Evolutionary conservation across 1,140 invertebrate genomes (phyloP).

Genomic region (Pseudomyrmex pallidus): DNA sequence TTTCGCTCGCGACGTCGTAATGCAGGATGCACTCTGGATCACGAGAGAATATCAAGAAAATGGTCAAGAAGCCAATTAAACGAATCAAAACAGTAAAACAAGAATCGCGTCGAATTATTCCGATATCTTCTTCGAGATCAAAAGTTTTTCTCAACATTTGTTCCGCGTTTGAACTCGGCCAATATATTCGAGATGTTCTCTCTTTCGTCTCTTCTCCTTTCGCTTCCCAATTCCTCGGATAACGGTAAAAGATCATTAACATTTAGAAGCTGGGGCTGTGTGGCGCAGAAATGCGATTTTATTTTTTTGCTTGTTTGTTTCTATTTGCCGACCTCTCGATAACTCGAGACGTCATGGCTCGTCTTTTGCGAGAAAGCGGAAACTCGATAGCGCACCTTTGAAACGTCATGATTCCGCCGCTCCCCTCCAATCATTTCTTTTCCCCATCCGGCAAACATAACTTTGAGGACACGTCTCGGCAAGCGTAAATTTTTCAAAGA

Average conservation of each 20-base stretch:
- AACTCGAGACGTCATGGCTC: background rate
- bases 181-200: constrained; percentile 8
- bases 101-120: background rate
- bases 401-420: constrained; percentile 6
- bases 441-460: background rate
- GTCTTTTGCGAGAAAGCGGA: constrained; percentile 41
- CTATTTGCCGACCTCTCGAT: constrained; percentile 48
- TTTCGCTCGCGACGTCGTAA: background rate
- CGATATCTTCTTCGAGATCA: background rate
- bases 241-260: constrained; percentile 45
- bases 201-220: background rate
- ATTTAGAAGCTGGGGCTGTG: constrained; percentile 14
- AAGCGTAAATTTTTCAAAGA: constrained; percentile 49
- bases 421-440: background rate
- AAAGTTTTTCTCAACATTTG: too few species aligned
- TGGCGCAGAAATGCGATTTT: constrained; percentile 15
- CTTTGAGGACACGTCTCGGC: background rate
- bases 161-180: too few species aligned
- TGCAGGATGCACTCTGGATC: too few species aligned
- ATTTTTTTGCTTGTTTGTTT: constrained; percentile 19
- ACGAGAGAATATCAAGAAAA: background rate
- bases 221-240: background rate
- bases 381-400: constrained; percentile 49
- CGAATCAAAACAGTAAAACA: background rate
- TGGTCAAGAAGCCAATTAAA: constrained; percentile 2